phyloP scores from a whole-genome alignment of 2,888 invertebrate genomes.

The Ischnus inquisitorius region DNA sequence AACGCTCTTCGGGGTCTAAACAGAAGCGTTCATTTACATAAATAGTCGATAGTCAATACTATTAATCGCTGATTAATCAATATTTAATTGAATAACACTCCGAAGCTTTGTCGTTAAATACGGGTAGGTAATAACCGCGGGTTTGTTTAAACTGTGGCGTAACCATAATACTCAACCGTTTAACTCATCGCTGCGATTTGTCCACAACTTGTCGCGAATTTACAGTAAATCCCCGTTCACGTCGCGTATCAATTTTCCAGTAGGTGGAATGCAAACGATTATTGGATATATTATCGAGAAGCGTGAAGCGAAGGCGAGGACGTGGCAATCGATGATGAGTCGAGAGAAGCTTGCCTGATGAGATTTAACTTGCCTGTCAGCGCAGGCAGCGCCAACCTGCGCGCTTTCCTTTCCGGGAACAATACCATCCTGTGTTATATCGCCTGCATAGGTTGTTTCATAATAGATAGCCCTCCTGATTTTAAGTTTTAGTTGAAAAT shows the following conservation, averaged over 20 bases:
- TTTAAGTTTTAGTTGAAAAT: not conserved
- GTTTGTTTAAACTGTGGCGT: slow-evolving; percentile 6
- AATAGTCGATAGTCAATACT: too few species aligned
- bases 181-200: not conserved
- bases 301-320: slow-evolving; percentile 7
- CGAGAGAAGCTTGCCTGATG: slow-evolving; percentile 20
- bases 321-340: slow-evolving; percentile 12
- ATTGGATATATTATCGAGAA: not conserved
- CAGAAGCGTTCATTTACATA: not conserved
- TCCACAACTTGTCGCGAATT: not conserved
- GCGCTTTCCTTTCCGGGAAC: slow-evolving; percentile 39
- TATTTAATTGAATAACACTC: not conserved
- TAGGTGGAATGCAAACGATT: slow-evolving; percentile 1
- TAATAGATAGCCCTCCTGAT: not conserved
- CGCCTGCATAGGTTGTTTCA: not conserved
- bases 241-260: slow-evolving; percentile 9
- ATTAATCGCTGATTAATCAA: not conserved
- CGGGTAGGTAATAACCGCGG: not conserved
- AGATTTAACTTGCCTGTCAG: slow-evolving; percentile 13
- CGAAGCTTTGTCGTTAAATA: not conserved
- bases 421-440: not conserved
- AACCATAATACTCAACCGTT: not conserved
- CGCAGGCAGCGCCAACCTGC: slow-evolving; percentile 32
- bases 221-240: not conserved
- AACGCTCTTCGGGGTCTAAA: too few species aligned